Base-by-base conservation (phyloP, 30 jellyfish, hydroid and myxozoan genomes). In the Aurelia sp. region DNA sequence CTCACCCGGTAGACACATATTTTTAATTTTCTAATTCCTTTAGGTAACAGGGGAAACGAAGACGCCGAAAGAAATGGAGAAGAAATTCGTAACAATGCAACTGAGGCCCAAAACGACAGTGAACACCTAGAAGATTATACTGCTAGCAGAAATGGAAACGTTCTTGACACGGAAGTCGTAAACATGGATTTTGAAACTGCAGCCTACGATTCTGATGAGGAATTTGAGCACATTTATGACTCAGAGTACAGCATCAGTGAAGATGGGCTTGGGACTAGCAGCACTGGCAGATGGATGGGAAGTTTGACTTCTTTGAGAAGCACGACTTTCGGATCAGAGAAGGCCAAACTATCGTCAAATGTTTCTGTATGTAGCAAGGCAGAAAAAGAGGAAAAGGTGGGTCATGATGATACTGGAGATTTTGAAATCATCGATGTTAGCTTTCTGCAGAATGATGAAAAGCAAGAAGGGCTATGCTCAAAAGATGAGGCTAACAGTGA, bases 151-250 rank as follows among this genome's bases (percentile, higher is more conserved):
- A 60, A 35, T 31, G 88, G 79, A 1, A 79, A 69, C 68, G 4
- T 40, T 27, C 71, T 10, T 10, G 66, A 74, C 40, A 63, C 50
- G 4, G 89, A 66, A 47, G 15, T 44, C 15, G 55, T 44, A 13
- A 44, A 44, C 55, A 44, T 44, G 55, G 16, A 44, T 9, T 63
- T 79, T n/a, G 89, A 41, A 63, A 79, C 80, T 50, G 19, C 62
- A 20, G 80, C 80, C 59, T 79, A 63, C 59, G 22, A 61, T 11
- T 33, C 80, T 16, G 89, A 79, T 27, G 67, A 41, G 55, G 89
- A 79, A 22, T 63, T 15, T 41, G 31, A 61, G 21, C 89, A 79
- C 16, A 64, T 79, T 51, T 79, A 61, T 65, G 66, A 79, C 31
- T 31, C 89, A 8, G 89, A 79, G 20, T 79, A 79, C 48, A 30